Percentiles rank a stretch among this genome's conserved stretches.
These are phyloP conservation scores for Grammatotria lemairii DNA, from an alignment of 2,113 vertebrate genomes.

Conservation along the genomic window DNA sequence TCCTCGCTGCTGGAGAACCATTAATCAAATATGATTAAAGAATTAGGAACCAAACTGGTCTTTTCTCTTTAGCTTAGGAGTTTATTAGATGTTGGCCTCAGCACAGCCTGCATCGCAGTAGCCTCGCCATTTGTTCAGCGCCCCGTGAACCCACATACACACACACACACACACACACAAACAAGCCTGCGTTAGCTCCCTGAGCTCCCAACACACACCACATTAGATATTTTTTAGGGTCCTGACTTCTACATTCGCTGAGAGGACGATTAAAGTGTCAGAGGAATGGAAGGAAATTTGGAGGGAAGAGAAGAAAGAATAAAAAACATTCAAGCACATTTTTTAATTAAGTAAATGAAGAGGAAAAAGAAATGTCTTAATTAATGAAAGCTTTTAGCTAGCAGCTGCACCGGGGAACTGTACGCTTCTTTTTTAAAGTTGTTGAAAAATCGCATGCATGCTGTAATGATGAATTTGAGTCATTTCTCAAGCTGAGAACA, in stretches of 20 bases:
- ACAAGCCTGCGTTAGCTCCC: constrained; percentile 22
- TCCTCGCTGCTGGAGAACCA: constrained; percentile 35
- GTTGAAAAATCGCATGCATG: constrained; percentile 64
- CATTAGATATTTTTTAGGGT: constrained; percentile 26
- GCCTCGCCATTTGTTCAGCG: neutral
- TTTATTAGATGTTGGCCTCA: constrained; percentile 16
- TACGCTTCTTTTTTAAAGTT: constrained; percentile 17
- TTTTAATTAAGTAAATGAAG: constrained; percentile 64
- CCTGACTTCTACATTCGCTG: constrained; percentile 4
- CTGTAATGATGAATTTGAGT: constrained; percentile 57
- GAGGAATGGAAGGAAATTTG: constrained; percentile 66
- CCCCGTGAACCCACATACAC: neutral
- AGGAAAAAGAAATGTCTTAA: constrained; percentile 65
- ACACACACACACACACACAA: neutral
- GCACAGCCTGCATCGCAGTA: neutral
- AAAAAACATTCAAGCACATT: constrained; percentile 66
- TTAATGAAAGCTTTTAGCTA: constrained; percentile 71
- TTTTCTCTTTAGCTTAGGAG: constrained; percentile 17
- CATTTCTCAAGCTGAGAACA: constrained; percentile 58
- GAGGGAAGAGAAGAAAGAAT: constrained; percentile 62
- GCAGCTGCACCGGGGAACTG: constrained; percentile 66
- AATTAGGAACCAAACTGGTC: constrained; percentile 46
- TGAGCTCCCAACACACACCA: constrained; percentile 55
- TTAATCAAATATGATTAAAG: constrained; percentile 71
- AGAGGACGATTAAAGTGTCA: constrained; percentile 22